These are phyloP conservation scores for Megaustenia siamemsis DNA, from an alignment of 2,888 invertebrate genomes.

Conservation along the genomic window DNA sequence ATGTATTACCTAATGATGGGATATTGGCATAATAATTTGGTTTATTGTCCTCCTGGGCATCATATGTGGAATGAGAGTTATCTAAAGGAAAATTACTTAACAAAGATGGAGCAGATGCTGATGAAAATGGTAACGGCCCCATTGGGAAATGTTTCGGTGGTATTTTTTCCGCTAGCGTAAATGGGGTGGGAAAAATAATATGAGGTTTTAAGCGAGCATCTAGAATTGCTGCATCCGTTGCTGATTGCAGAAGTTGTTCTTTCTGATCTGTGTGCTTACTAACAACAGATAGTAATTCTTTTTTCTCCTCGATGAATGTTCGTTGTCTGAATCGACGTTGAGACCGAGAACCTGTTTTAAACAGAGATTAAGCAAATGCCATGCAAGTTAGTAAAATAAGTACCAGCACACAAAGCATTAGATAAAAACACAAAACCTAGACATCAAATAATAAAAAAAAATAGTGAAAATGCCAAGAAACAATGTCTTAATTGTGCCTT, in stretches of 20 bases:
- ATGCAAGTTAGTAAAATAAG: constrained; percentile 56
- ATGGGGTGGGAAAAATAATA: constrained; percentile 17
- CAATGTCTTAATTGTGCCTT: too few species aligned
- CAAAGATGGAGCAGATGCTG: neutral
- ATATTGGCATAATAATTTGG: neutral
- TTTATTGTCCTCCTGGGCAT: neutral
- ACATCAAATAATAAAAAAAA: too few species aligned
- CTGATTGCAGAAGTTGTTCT: neutral
- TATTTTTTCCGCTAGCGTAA: constrained; percentile 11
- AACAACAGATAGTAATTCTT: constrained; percentile 52
- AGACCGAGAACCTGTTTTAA: constrained; percentile 32
- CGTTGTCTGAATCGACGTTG: constrained; percentile 68
- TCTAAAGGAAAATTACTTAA: neutral
- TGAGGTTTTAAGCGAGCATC: constrained; percentile 1
- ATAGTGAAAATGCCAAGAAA: too few species aligned
- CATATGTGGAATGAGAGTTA: neutral
- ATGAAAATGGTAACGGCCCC: neutral
- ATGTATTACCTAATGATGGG: neutral
- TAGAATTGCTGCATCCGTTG: neutral
- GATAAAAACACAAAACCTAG: too few species aligned
- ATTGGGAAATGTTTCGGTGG: neutral
- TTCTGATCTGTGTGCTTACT: neutral
- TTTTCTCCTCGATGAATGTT: constrained; percentile 71
- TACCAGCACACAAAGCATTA: constrained; percentile 33
- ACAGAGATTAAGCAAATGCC: constrained; percentile 19